Percentiles rank a stretch among this genome's conserved stretches.
Evolutionary conservation across 2,888 invertebrate species (phyloP).

Genomic region (Dascillus cervinus): DNA sequence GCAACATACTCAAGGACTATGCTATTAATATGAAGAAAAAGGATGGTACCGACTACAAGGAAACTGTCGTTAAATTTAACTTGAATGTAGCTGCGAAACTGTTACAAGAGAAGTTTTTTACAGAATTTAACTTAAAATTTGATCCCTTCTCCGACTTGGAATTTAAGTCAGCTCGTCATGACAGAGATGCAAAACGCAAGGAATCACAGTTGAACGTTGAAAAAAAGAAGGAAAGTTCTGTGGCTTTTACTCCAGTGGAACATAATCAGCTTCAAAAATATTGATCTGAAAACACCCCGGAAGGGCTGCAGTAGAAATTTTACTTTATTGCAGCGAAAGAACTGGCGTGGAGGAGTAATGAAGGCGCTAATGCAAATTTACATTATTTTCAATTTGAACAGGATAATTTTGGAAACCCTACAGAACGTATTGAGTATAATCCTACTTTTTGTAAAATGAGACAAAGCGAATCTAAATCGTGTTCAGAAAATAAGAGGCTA

Average conservation of each 20-base stretch:
- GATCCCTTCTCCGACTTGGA: slow-evolving; percentile 9
- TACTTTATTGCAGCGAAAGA: slow-evolving; percentile 13
- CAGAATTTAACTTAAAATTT: slow-evolving; percentile 7
- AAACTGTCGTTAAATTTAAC: slow-evolving; percentile 13
- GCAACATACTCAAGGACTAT: slow-evolving; percentile 13
- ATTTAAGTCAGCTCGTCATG: slow-evolving; percentile 11
- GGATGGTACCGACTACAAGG: slow-evolving; percentile 18
- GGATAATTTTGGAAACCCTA: too few species aligned
- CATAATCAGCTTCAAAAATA: slow-evolving; percentile 2
- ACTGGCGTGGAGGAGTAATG: too few species aligned
- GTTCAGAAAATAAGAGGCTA: too few species aligned
- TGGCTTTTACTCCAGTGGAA: slow-evolving; percentile 9
- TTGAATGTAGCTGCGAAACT: slow-evolving; percentile 16
- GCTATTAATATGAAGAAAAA: slow-evolving; percentile 15
- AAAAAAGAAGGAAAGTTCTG: slow-evolving; percentile 14
- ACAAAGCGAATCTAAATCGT: too few species aligned
- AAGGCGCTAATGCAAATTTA: too few species aligned
- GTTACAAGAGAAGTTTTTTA: slow-evolving; percentile 10
- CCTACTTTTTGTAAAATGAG: too few species aligned
- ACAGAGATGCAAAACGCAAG: slow-evolving; percentile 9
- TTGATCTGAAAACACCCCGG: slow-evolving; percentile 6
- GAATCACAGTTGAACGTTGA: slow-evolving; percentile 9
- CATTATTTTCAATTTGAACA: too few species aligned
- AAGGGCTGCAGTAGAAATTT: slow-evolving; percentile 12
- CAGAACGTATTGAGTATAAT: too few species aligned